Conservation (phyloP, 2,888 invertebrate species). For the Argynnis bischoffii region DNA sequence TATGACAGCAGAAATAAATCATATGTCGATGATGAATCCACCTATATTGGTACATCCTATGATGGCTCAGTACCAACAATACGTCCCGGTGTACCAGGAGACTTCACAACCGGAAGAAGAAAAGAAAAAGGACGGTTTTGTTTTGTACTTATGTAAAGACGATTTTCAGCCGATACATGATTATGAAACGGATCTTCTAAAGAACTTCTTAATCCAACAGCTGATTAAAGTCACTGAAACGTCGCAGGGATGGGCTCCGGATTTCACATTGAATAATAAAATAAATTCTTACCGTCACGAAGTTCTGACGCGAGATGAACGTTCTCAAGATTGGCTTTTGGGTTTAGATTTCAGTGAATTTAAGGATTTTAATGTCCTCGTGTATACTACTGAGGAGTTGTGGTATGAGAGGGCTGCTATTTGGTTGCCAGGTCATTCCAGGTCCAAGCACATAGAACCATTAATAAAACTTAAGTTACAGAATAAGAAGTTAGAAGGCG, state of each 20-base stretch:
- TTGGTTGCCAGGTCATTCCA: constrained; percentile 72
- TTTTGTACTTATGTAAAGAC: constrained; percentile 67
- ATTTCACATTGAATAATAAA: constrained; percentile 62
- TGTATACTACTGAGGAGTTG: constrained; percentile 68
- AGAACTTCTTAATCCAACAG: constrained; percentile 58
- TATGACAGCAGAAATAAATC: constrained; percentile 16
- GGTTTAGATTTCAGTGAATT: constrained; percentile 62
- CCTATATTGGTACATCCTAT: constrained; percentile 42
- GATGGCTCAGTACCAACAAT: constrained; percentile 35
- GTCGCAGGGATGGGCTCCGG: constrained; percentile 60
- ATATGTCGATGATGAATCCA: constrained; percentile 32
- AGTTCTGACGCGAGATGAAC: constrained; percentile 56
- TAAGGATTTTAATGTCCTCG: constrained; percentile 57
- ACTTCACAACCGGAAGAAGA: constrained; percentile 6
- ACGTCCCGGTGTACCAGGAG: constrained; percentile 21
- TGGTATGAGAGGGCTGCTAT: constrained; percentile 74
- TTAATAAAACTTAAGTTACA: constrained; percentile 65
- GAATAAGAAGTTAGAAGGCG: constrained; percentile 57
- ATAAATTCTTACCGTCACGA: constrained; percentile 63
- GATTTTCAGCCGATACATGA: constrained; percentile 61
- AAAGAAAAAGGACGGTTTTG: constrained; percentile 44
- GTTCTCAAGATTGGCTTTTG: constrained; percentile 64
- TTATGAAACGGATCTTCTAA: constrained; percentile 55
- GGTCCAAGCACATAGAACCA: constrained; percentile 58
- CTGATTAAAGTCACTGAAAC: constrained; percentile 55